A percentile compares a stretch with the other conserved stretches of the same genome.
Conservation (phyloP, 2,888 invertebrate genomes). For the Eilema sororculum region DNA sequence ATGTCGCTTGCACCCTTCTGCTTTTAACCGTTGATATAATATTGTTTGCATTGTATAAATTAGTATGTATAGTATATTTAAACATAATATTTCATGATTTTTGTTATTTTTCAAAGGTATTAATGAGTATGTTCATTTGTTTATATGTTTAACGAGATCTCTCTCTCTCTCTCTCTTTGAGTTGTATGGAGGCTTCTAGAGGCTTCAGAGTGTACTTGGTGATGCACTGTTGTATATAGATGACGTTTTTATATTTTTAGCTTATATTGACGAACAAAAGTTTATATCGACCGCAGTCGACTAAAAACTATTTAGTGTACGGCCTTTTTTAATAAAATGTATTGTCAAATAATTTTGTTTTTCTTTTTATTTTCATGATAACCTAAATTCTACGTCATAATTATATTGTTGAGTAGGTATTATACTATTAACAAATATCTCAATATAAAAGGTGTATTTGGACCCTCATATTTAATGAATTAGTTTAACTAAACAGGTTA, state of each 20-base stretch:
- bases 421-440: no score
- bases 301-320: slow-evolving; percentile 77
- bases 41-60: not conserved
- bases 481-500: no score
- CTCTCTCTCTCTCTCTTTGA: slow-evolving; percentile 63
- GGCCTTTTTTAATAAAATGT: slow-evolving; percentile 78
- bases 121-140: slow-evolving; percentile 63
- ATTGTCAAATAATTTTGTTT: slow-evolving; percentile 54
- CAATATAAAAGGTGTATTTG: no score
- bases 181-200: slow-evolving; percentile 48
- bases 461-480: no score
- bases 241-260: slow-evolving; percentile 59
- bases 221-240: slow-evolving; percentile 78
- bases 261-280: slow-evolving; percentile 67
- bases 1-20: not conserved
- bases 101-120: slow-evolving; percentile 17
- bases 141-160: no score
- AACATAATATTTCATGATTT: not conserved
- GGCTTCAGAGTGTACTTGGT: slow-evolving; percentile 68
- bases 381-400: no score
- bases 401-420: no score
- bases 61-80: slow-evolving; percentile 7
- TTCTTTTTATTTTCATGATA: slow-evolving; percentile 16
- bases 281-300: slow-evolving; percentile 85
- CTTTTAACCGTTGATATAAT: not conserved